These are phyloP conservation scores for Neoitamus cyanurus DNA, from an alignment of 2,888 invertebrate species.

Conservation along the genomic window DNA sequence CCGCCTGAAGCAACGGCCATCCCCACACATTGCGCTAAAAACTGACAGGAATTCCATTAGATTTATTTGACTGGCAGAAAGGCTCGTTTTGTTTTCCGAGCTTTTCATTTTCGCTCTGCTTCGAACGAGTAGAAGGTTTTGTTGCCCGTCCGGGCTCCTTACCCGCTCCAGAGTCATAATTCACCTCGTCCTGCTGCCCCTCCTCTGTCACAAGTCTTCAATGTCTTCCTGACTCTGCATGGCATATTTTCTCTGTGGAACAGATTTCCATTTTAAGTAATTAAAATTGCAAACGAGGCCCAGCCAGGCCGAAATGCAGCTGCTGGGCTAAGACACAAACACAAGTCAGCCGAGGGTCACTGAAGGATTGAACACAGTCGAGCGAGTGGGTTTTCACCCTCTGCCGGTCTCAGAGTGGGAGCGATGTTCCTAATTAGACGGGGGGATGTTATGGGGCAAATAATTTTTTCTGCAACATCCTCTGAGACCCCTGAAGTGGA, in stretches of 20 bases:
- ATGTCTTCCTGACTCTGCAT: background rate
- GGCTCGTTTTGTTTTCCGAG: background rate
- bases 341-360: background rate
- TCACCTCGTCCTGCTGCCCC: background rate
- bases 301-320: background rate
- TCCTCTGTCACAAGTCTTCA: background rate
- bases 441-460: background rate
- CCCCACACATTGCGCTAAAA: background rate
- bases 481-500: background rate
- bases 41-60: conserved; percentile 30
- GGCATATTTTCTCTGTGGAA: background rate
- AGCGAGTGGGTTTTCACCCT: background rate
- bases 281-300: conserved; percentile 34
- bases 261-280: conserved; percentile 32
- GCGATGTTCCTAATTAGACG: background rate
- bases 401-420: background rate
- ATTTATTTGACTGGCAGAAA: conserved; percentile 21
- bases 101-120: conserved; percentile 4
- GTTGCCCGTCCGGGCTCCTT: background rate
- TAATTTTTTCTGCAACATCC: background rate
- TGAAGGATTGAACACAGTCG: background rate
- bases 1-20: background rate
- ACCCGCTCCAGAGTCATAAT: background rate
- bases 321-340: background rate
- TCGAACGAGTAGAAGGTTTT: background rate